Evolutionary conservation across 2,888 invertebrate genomes (phyloP).

Genomic region (Ethmia dodecea): DNA sequence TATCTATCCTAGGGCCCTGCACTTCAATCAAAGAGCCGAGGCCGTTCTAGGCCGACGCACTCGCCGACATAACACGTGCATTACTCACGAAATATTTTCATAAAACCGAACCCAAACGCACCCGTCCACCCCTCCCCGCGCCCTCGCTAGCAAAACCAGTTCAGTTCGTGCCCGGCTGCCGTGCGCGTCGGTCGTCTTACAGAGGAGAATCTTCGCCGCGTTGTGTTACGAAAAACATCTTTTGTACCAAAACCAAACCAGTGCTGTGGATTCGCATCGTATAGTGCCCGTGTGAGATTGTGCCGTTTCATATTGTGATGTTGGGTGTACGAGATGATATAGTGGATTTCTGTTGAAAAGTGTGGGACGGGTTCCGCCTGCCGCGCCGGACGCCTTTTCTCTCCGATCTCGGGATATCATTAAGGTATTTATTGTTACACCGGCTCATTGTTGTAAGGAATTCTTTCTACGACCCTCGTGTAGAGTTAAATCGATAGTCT

Average conservation of each 20-base stretch:
- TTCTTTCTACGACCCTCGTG: constrained; percentile 66
- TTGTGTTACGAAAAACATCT: constrained; percentile 69
- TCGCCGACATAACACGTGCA: constrained; percentile 73
- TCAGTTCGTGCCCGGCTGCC: constrained; percentile 73
- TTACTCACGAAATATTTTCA: constrained; percentile 78
- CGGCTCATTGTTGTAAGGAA: constrained; percentile 75
- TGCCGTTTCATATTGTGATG: constrained; percentile 65
- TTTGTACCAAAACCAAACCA: constrained; percentile 63
- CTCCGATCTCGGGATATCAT: constrained; percentile 75
- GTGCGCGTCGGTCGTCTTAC: constrained; percentile 57
- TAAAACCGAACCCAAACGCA: constrained; percentile 73
- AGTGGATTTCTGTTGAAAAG: constrained; percentile 70
- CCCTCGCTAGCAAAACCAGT: constrained; percentile 61
- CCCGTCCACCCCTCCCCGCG: constrained; percentile 49
- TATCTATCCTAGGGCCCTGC: constrained; percentile 46
- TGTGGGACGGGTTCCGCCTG: constrained; percentile 63
- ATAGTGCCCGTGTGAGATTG: constrained; percentile 68
- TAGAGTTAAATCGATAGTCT: constrained; percentile 69
- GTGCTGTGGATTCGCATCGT: constrained; percentile 67
- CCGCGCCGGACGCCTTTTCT: constrained; percentile 69
- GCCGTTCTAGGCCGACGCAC: constrained; percentile 73
- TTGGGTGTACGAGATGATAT: constrained; percentile 56
- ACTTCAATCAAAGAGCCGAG: constrained; percentile 67
- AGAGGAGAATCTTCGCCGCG: constrained; percentile 38
- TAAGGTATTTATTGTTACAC: constrained; percentile 78